Evolutionary conservation across 2,888 invertebrate genomes (phyloP).

Genomic region (Lissonota sp.): DNA sequence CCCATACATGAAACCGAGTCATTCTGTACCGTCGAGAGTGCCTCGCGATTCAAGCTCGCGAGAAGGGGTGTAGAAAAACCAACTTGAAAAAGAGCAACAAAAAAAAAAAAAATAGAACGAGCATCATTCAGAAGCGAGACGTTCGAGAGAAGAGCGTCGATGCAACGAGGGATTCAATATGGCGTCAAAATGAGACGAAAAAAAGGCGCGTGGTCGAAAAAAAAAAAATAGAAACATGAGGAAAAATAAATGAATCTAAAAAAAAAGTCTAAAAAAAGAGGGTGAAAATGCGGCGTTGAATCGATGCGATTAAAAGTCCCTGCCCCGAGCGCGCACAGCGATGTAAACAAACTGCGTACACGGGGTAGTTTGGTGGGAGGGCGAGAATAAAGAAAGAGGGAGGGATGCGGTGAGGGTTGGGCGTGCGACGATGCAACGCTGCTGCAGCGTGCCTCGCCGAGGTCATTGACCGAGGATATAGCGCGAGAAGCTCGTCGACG

Average conservation of each 20-base stretch:
- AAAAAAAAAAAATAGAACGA: not conserved
- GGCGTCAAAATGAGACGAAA: not conserved
- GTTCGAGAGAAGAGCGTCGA: not conserved
- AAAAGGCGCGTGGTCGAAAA: not conserved
- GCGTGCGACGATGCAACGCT: constrained; percentile 54
- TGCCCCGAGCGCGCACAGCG: constrained; percentile 49
- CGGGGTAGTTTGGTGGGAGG: constrained; percentile 2
- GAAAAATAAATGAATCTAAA: constrained; percentile 3
- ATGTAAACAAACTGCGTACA: constrained; percentile 68
- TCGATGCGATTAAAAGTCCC: constrained; percentile 64
- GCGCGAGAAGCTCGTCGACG: constrained; percentile 69
- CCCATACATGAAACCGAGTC: not conserved
- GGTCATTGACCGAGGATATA: constrained; percentile 81
- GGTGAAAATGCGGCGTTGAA: constrained; percentile 37
- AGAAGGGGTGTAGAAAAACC: not conserved
- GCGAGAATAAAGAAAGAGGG: constrained; percentile 3
- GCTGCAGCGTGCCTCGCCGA: constrained; percentile 76
- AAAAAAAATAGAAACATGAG: constrained; percentile 6
- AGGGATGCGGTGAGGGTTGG: constrained; percentile 23
- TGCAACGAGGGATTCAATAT: not conserved
- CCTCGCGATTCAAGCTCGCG: not conserved
- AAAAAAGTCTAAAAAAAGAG: constrained; percentile 2
- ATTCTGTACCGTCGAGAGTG: not conserved
- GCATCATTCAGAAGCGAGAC: not conserved
- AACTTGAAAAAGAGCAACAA: not conserved